Base-by-base conservation (phyloP, 2,888 invertebrate species). In the Acrobasis consociella region DNA sequence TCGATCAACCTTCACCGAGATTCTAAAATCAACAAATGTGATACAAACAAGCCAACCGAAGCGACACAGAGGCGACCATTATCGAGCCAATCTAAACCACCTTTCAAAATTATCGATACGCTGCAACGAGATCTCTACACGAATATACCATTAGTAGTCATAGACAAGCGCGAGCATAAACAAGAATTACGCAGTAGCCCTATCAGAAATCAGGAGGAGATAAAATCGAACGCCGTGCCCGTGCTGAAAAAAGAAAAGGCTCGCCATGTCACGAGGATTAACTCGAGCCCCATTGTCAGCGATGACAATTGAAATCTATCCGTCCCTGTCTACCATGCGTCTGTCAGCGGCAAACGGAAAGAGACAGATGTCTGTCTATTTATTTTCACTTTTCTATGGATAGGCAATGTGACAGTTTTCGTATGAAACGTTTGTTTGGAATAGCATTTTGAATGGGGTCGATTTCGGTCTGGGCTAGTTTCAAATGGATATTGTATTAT, bases 341-440 rank as follows among this genome's bases (percentile, higher is more conserved):
- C 68, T 67, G 63, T 64, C 50, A 62, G 56, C 63, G 46, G 62
- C 55, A 69, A 60, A 62, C 64, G 9, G 80, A 89, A 70, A 69
- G 88, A 78, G 90, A 87, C 78, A 71, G 82, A 72, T 73, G 76
- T 73, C 72, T 68, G 74, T 83, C 82, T 86, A 86, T 89, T 86
- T 88, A 85, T 89, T 90, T 87, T 88, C 86, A 85, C 86, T 89
- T 87, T 87, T 86, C 86, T 86, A 89, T 86, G 77, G 81, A 73
- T 76, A 71, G 79, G 80, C 82, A 87, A 90, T 90, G 89, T 89
- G 90, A 91, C 91, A 91, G 90, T 86, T 89, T 86, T 86, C 83
- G 81, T 88, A 85, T 88, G 88, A 86, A 86, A 86, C 87, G 87
- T 90, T 89, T 91, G 91, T 91, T 89, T 90, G 88, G 78, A 81